Evolutionary conservation across 2,888 invertebrate species (phyloP).

Genomic region (Apomyelois bistriatella): DNA sequence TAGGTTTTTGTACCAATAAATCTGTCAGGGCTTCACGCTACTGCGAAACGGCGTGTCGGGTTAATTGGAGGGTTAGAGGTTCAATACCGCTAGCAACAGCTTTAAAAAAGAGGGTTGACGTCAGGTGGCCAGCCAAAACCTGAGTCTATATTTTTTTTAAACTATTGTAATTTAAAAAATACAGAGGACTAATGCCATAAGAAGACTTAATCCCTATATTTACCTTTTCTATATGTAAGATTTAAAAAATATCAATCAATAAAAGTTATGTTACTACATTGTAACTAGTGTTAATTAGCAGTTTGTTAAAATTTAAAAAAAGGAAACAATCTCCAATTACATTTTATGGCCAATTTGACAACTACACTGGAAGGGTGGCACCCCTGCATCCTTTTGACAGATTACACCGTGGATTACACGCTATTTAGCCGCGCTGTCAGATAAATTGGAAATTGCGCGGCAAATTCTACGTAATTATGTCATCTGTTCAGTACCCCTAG

Average conservation of each 20-base stretch:
- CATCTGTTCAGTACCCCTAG: constrained; percentile 16
- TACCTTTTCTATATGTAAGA: too few relatives aligned
- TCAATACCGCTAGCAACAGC: too few relatives aligned
- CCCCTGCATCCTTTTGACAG: constrained; percentile 12
- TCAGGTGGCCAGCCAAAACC: too few relatives aligned
- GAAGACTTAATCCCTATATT: too few relatives aligned
- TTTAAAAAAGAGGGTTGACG: too few relatives aligned
- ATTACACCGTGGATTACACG: background rate
- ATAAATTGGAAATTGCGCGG: constrained; percentile 34
- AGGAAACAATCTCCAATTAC: constrained; percentile 16
- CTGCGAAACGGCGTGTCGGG: constrained; percentile 20
- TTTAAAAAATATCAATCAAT: too few relatives aligned
- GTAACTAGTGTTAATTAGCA: too few relatives aligned
- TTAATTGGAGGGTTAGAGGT: constrained; percentile 36
- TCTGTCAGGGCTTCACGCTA: constrained; percentile 45
- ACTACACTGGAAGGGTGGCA: constrained; percentile 16
- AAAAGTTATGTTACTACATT: too few relatives aligned
- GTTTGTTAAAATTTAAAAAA: constrained; percentile 3
- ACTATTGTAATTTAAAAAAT: too few relatives aligned
- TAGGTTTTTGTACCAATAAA: constrained; percentile 57
- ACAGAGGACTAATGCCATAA: too few relatives aligned
- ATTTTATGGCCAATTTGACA: constrained; percentile 23
- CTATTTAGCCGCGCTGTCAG: constrained; percentile 15
- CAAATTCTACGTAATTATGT: constrained; percentile 33
- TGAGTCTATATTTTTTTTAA: too few relatives aligned